Evolutionary conservation across 1,140 invertebrate genomes (phyloP), one percentile per base, ranked within the genome.

Genomic region (Ruditapes philippinarum): DNA sequence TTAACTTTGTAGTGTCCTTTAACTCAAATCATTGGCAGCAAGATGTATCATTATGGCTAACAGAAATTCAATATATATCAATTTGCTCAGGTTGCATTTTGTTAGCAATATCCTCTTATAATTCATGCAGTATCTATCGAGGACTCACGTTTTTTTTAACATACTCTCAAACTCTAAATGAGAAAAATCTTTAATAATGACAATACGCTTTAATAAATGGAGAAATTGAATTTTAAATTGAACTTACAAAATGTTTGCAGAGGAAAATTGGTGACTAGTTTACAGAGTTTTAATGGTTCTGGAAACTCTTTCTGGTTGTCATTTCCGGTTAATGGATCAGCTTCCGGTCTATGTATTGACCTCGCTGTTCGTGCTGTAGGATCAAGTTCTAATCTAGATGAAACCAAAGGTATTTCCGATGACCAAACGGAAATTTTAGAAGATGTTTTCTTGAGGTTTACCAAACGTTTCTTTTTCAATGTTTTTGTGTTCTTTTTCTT

Each of bases 231-330:
- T 49, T 11, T 17, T 49, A 49, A 49, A 49, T 49, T 7, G 17
- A 54, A 81, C 76, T 81, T 74, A 88, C 76, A 80, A 73, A 88
- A 87, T 25, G 70, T 79, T 25, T 51, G 5, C 12, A 87, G 11
- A 9, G 85, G 85, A 38, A 68, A 88, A 19, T 28, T 65, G 12
- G 85, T 65, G 9, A 88, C 49, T 36, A 88, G 11, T 88, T 80
- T 88, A 28, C 85, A 88, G 19, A 88, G 36, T 36, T 28, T 36
- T 0, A 88, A 45, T 12, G 85, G 76, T 40, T 88, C 45, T n/a
- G 54, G 68, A 73, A 79, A 70, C 5, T 68, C 60, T 19, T 25
- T 17, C 31, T 80, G 57, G 7, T 36, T 33, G 68, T 51, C 76
- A 40, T 22, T 38, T 45, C 12, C 54, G 11, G 51, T 60, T 12